These are phyloP conservation scores for Drosophila tropicalis DNA, from an alignment of 1,140 invertebrate species.

Conservation along the genomic window DNA sequence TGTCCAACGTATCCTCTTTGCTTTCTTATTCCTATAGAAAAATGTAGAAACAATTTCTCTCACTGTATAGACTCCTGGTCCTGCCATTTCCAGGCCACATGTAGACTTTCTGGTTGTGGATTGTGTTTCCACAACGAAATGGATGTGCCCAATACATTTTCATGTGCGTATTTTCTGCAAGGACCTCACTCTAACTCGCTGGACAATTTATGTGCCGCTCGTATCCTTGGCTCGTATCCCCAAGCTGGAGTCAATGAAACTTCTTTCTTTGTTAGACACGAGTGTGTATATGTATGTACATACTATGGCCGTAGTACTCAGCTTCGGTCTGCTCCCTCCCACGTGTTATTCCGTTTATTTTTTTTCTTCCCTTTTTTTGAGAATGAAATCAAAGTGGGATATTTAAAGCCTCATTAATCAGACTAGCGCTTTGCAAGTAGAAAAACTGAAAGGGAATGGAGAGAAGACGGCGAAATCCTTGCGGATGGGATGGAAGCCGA, in stretches of 20 bases:
- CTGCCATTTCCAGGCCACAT: conserved; percentile 60
- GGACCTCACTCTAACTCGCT: conserved; percentile 43
- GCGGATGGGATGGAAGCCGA: conserved; percentile 1
- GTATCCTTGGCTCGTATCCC: conserved; percentile 33
- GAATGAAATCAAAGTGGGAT: conserved; percentile 82
- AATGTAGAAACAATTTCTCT: conserved; percentile 3
- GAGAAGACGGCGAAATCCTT: conserved; percentile 14
- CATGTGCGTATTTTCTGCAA: conserved; percentile 45
- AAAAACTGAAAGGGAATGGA: background rate
- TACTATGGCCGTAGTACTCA: background rate
- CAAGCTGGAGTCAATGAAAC: conserved; percentile 78
- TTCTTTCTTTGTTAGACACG: conserved; percentile 62
- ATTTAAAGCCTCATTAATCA: conserved; percentile 83
- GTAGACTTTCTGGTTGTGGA: conserved; percentile 64
- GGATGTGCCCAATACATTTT: conserved; percentile 39
- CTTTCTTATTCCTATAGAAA: background rate
- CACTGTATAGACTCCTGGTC: conserved; percentile 45
- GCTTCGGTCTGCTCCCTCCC: conserved; percentile 35
- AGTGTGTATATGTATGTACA: background rate
- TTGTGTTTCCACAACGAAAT: conserved; percentile 52
- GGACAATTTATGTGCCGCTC: conserved; percentile 54
- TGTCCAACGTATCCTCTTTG: background rate
- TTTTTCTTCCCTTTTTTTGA: conserved; percentile 40
- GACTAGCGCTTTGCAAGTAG: conserved; percentile 41
- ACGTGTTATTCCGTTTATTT: conserved; percentile 27